Percentiles rank a stretch among this genome's conserved stretches.
Evolutionary conservation across 2,797 vertebrate genomes (phyloP).

Genomic region (Gymnoscopelus microlampas): DNA sequence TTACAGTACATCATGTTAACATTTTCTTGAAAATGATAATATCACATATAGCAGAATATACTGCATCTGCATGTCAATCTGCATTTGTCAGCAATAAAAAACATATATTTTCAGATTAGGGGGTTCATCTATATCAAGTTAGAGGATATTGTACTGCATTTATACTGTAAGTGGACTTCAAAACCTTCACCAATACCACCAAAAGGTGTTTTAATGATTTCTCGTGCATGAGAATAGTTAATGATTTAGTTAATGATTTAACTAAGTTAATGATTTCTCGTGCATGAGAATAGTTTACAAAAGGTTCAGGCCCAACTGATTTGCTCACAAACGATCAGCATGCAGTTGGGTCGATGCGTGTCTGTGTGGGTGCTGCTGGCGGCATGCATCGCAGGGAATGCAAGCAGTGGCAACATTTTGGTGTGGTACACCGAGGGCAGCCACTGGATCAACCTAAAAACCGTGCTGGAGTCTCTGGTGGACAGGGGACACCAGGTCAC

Average conservation of each 20-base stretch:
- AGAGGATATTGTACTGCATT: no score
- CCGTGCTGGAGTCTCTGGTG: conserved; percentile 76
- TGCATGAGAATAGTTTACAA: background rate
- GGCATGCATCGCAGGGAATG: conserved; percentile 29
- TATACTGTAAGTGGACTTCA: no score
- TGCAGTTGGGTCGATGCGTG: conserved; percentile 35
- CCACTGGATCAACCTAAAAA: conserved; percentile 89
- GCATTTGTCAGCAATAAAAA: no score
- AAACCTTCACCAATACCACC: no score
- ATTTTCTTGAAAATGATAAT: no score
- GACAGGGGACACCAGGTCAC: conserved; percentile 82
- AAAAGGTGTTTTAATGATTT: conserved; percentile 59
- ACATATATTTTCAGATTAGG: no score
- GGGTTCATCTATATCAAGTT: no score
- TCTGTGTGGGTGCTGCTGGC: conserved; percentile 44
- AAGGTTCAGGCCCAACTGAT: background rate
- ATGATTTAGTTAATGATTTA: conserved; percentile 70
- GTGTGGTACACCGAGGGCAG: conserved; percentile 88
- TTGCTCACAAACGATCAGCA: conserved; percentile 20
- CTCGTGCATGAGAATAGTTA: background rate
- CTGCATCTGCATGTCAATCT: no score
- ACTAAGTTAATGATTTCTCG: conserved; percentile 64
- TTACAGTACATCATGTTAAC: no score
- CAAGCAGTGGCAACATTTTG: conserved; percentile 76
- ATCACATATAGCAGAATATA: no score